Evolutionary conservation across 2,797 vertebrate genomes (phyloP).

Genomic region (Arnoldichthys spilopterus): DNA sequence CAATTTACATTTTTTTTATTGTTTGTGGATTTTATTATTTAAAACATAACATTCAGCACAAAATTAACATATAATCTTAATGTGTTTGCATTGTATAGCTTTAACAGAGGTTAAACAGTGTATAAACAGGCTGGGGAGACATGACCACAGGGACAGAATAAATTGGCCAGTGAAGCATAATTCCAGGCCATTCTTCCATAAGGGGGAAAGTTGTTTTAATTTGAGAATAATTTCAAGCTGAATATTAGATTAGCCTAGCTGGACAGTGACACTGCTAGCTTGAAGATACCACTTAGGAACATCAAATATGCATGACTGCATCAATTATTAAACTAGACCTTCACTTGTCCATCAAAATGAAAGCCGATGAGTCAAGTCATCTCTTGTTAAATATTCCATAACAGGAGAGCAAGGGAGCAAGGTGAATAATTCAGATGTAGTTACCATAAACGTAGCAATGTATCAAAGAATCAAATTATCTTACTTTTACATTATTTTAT

Average conservation of each 20-base stretch:
- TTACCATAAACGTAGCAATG: conserved; percentile 25
- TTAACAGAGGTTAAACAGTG: too few species aligned
- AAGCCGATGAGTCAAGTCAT: conserved; percentile 35
- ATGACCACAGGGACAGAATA: background rate
- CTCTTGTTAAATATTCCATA: conserved; percentile 30
- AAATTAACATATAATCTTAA: too few species aligned
- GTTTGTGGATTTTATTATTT: too few species aligned
- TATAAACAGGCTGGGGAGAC: background rate
- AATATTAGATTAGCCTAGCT: conserved; percentile 1
- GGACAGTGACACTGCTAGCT: background rate
- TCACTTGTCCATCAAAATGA: conserved; percentile 25
- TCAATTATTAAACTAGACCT: conserved; percentile 43
- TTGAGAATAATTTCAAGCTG: background rate
- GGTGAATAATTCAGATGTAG: conserved; percentile 20
- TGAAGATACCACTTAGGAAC: conserved; percentile 30
- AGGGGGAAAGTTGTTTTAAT: conserved; percentile 2
- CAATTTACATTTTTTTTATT: too few species aligned
- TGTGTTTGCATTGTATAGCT: too few species aligned
- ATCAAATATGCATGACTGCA: conserved; percentile 40
- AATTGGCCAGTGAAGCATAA: too few species aligned
- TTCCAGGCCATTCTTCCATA: background rate
- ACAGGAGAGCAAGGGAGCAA: background rate
- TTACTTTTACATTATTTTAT: background rate
- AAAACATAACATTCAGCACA: too few species aligned
- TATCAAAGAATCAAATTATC: conserved; percentile 17